Evolutionary conservation across 2,797 vertebrate genomes (phyloP), one percentile per base, ranked within the genome.

Genomic region (Nannoperca obscura): DNA sequence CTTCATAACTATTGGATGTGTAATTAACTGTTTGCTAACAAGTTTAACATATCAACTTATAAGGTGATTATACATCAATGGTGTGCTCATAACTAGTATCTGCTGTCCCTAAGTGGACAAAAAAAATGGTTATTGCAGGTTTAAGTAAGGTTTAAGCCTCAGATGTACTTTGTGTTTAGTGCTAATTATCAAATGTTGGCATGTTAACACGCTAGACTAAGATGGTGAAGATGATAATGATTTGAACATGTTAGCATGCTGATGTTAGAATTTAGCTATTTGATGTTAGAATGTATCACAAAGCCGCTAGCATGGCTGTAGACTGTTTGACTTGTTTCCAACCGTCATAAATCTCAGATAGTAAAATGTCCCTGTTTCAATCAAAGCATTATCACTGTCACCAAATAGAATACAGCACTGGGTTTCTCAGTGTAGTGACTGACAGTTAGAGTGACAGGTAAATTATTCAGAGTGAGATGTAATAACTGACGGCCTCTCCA

Each of bases 401-500:
- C 44, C 42, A 66, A 69, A 70, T 6, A n/a, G 62, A 75, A 68
- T 5, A 36, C 1, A 50, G 11, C 9, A 0, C 8, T 17, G 61
- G 52, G 72, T 60, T 71, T 83, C 42, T 44, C 46, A 20, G 34
- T 6, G 58, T 60, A 15, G 65, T 78, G 68, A 86, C 15, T 54
- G 59, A 82, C 46, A 49, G 55, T 50, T 34, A 24, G 74, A 72
- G 44, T 71, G 85, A 86, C 84, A 70, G 80, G 38, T 76, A 65
- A 79, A 38, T 88, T 73, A 85, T 86, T 83, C 49, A 71, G 53
- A 66, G 63, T 11, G 1, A 60, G 57, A 84, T 53, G 69, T 72
- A 89, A 91, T 89, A 92, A 91, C 72, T 47, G 59, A 62, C 34
- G 47, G 13, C 40, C 73, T 54, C 62, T 80, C 44, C 46, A 2